Evolutionary conservation across 1,140 invertebrate species (phyloP).

Genomic region (Procambarus virginalis): DNA sequence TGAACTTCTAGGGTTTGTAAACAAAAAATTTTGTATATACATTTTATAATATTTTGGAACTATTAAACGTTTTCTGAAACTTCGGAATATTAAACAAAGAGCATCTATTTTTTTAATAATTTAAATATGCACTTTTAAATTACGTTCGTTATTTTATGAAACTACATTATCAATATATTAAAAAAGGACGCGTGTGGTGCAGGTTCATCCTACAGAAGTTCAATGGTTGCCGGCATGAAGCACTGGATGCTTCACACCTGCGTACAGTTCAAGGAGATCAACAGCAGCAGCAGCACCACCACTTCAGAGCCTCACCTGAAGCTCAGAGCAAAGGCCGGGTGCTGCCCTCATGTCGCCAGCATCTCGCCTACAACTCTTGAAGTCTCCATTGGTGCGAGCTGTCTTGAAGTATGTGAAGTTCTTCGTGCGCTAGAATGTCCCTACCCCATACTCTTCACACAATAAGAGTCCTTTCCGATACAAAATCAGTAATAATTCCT

Average conservation of each 20-base stretch:
- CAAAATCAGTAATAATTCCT: background rate
- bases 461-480: background rate
- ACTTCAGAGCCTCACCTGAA: background rate
- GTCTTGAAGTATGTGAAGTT: constrained; percentile 5
- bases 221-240: background rate
- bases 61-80: too few relatives aligned
- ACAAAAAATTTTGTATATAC: too few relatives aligned
- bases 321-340: background rate
- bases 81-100: background rate
- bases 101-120: background rate
- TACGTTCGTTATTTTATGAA: background rate
- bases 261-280: constrained; percentile 16
- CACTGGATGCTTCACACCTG: constrained; percentile 48
- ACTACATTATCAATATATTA: background rate
- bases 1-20: too few relatives aligned
- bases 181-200: background rate
- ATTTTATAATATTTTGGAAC: too few relatives aligned
- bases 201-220: background rate
- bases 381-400: background rate
- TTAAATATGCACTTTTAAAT: background rate
- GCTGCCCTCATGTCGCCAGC: background rate
- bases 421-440: background rate
- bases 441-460: too few relatives aligned
- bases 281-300: too few relatives aligned
- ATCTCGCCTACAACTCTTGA: background rate